These are phyloP conservation scores for Notothenia coriiceps DNA, from an alignment of 2,113 vertebrate species.

Conservation along the genomic window DNA sequence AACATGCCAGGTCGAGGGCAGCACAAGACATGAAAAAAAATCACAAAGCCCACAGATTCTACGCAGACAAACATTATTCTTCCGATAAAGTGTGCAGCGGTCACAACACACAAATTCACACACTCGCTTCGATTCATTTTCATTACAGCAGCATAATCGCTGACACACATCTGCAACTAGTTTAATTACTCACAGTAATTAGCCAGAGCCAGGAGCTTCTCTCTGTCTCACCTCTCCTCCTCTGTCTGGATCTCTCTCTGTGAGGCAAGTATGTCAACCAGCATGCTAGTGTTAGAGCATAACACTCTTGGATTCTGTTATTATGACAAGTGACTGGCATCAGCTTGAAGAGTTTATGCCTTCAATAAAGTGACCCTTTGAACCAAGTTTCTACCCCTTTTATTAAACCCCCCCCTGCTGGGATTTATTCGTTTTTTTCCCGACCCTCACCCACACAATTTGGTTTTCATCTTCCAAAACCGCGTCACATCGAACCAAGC, in stretches of 20 bases:
- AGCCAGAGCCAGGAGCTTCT: slow-evolving; percentile 67
- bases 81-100: slow-evolving; percentile 9
- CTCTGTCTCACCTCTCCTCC: slow-evolving; percentile 20
- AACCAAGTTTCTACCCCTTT: neutral
- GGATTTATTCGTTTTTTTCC: slow-evolving; percentile 43
- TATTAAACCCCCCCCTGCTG: neutral
- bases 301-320: slow-evolving; percentile 3
- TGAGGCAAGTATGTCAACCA: slow-evolving; percentile 6
- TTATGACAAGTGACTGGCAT: slow-evolving; percentile 8
- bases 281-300: slow-evolving; percentile 12
- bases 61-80: neutral
- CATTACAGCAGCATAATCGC: slow-evolving; percentile 34
- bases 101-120: slow-evolving; percentile 2
- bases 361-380: neutral
- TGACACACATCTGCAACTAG: slow-evolving; percentile 70
- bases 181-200: slow-evolving; percentile 86
- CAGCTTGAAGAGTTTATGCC: slow-evolving; percentile 19
- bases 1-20: neutral
- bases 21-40: neutral
- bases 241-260: slow-evolving; percentile 46
- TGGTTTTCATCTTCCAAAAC: slow-evolving; percentile 18
- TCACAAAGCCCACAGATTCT: slow-evolving; percentile 3
- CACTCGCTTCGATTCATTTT: slow-evolving; percentile 9
- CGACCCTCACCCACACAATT: neutral
- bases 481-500: neutral